Percentiles rank a stretch among this genome's conserved stretches.
Evolutionary conservation across 2,888 invertebrate genomes (phyloP).

Genomic region (Rhorus exstirpatorius): DNA sequence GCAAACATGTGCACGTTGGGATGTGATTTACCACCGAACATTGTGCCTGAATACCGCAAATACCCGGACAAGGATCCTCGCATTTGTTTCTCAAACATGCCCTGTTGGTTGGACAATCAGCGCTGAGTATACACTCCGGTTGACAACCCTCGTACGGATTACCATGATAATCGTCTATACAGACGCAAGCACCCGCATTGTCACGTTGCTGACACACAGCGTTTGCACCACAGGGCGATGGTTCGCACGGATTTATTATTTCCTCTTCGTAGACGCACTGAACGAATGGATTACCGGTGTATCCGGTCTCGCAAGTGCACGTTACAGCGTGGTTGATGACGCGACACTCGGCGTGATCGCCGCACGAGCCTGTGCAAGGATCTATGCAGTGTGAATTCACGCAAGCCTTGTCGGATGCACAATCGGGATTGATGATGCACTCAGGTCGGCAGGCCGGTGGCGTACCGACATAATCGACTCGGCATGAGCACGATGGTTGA

Average conservation of each 20-base stretch:
- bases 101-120: constrained; percentile 94
- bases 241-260: constrained; percentile 92
- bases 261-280: constrained; percentile 90
- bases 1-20: constrained; percentile 93
- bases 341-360: constrained; percentile 92
- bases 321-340: constrained; percentile 93
- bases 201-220: constrained; percentile 92
- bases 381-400: constrained; percentile 93
- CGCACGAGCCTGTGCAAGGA: constrained; percentile 94
- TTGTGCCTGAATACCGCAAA: constrained; percentile 94
- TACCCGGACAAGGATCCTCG: constrained; percentile 94
- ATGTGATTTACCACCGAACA: constrained; percentile 95
- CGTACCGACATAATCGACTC: constrained; percentile 92
- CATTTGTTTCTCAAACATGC: constrained; percentile 95
- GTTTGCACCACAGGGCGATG: constrained; percentile 95
- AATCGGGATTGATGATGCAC: constrained; percentile 94
- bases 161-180: constrained; percentile 93
- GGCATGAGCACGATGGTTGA: constrained; percentile 92
- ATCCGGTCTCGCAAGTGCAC: constrained; percentile 92
- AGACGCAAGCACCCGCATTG: constrained; percentile 93
- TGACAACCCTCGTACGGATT: constrained; percentile 95
- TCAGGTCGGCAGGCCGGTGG: constrained; percentile 95
- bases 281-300: constrained; percentile 93
- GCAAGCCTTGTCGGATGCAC: constrained; percentile 92
- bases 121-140: constrained; percentile 95